Evolutionary conservation across 2,888 invertebrate genomes (phyloP), one percentile per base, ranked within the genome.

Genomic region (Aphelenchoides bicaudatus): DNA sequence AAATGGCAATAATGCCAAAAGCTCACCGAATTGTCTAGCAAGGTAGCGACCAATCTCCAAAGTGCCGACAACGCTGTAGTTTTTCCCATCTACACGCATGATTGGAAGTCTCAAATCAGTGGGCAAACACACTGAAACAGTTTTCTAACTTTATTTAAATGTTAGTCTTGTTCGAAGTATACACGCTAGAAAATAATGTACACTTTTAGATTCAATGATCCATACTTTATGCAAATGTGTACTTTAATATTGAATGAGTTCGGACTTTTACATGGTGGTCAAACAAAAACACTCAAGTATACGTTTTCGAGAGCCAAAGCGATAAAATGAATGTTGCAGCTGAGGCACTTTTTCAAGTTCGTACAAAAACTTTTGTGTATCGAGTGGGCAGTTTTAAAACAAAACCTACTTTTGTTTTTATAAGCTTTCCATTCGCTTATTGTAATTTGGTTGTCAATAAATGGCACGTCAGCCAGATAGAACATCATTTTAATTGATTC

Each of bases 401-500:
- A n/a, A 19, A 23, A 43, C 58, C 10, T 16, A 71, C 67, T 63
- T 58, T 61, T 54, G 39, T 63, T 61, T 34, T 68, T 56, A 53
- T 57, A 62, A 13, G 59, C 50, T 25, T 60, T 61, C 70, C 71
- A 71, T 47, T 71, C 66, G 21, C 57, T 56, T 21, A 71, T 61
- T 6, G 66, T 69, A 43, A 71, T 43, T 16, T 69, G 58, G n/a
- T 63, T 63, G 51, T 71, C 71, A n/a, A 43, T 47, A 28, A 58
- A 71, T 10, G 63, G 51, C 34, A 64, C 60, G 6, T 56, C 56
- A 23, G 64, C 63, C 39, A 68, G 64, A 10, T 55, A 48, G 19
- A 67, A 65, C 67, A 72, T 61, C 59, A 72, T 54, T 2, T 71
- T 59, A 34, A 72, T 61, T n/a, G 63, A 59, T 48, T 72, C 72